phyloP scores from a whole-genome alignment of 2,888 invertebrate genomes.

The Trachelus iudaicus region DNA sequence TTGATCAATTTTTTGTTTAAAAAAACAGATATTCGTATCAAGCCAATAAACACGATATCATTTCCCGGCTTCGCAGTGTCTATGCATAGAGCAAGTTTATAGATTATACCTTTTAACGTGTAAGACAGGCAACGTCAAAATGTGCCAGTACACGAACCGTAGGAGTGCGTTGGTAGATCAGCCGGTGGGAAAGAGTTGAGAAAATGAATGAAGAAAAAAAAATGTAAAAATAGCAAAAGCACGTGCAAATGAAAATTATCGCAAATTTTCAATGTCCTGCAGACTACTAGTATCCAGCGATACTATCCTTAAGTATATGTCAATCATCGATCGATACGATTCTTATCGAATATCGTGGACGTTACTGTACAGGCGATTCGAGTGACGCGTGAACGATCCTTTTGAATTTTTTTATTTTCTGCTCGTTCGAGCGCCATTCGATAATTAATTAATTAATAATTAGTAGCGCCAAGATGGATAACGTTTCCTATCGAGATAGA shows the following conservation, averaged over 20 bases:
- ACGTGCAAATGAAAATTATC: not conserved
- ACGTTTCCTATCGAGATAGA: not conserved
- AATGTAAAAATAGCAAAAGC: not conserved
- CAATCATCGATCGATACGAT: slow-evolving; percentile 13
- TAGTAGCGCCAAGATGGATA: not conserved
- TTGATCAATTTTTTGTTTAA: not conserved
- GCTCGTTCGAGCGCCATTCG: slow-evolving; percentile 16
- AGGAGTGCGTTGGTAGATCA: not conserved
- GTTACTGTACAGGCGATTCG: slow-evolving; percentile 1
- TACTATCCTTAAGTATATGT: slow-evolving; percentile 10
- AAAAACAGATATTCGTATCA: too few relatives aligned
- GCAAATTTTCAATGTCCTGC: not conserved
- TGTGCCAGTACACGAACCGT: not conserved
- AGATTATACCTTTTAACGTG: not conserved
- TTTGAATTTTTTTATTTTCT: not conserved
- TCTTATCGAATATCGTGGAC: slow-evolving; percentile 13
- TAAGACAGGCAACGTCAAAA: too few relatives aligned
- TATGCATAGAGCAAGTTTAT: not conserved
- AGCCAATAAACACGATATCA: not conserved
- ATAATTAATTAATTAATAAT: not conserved
- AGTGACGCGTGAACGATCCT: slow-evolving; percentile 14
- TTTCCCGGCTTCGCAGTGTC: not conserved
- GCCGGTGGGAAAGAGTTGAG: not conserved
- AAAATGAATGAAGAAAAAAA: not conserved
- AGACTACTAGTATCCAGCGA: not conserved